Base-by-base conservation (phyloP, 2,888 invertebrate species). In the Acrobasis consociella region DNA sequence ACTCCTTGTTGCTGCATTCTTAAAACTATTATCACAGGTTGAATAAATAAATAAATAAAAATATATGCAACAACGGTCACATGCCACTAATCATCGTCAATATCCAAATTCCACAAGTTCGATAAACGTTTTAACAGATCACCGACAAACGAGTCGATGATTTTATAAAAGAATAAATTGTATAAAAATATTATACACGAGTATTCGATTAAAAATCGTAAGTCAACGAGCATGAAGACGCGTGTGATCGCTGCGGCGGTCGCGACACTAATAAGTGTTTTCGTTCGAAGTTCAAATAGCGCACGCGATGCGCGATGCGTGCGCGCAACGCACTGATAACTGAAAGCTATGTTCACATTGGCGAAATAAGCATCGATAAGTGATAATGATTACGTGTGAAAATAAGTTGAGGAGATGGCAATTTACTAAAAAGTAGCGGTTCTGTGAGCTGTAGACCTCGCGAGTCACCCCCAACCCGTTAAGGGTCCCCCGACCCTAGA, bases 41-140 rank as follows among this genome's bases (percentile, higher is more conserved):
- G 86, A 83, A 90, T 89, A 89, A 88, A 87, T 87, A 89, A 88
- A 87, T 87, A 86, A 72, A n/a, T 53, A 62, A 62, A 62, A 65
- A 69, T 67, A 38, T 71, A 69, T 68, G 64, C 66, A 60, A 49
- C 50, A 65, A 76, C 70, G 71, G 68, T 73, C 71, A 68, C 72
- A 72, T 79, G 68, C 72, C 74, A 77, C 74, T 68, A 77, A n/a
- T 87, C 85, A 67, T 86, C 86, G 0, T 87, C 86, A 0, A 74
- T 49, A 0, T 88, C 87, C 62, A 86, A 71, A 46, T 85, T 84
- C 72, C 77, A 82, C 11, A 85, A 22, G 49, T 73, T 74, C 0
- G 76, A 73, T 1, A 89, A 9, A 9, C 73, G 69, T 10, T 67
- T 63, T 13, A 89, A 49, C 0, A 84, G 50, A 13, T 69, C 71